Conservation (phyloP, 1,140 invertebrate species). For the Scaptomyza graminum region DNA sequence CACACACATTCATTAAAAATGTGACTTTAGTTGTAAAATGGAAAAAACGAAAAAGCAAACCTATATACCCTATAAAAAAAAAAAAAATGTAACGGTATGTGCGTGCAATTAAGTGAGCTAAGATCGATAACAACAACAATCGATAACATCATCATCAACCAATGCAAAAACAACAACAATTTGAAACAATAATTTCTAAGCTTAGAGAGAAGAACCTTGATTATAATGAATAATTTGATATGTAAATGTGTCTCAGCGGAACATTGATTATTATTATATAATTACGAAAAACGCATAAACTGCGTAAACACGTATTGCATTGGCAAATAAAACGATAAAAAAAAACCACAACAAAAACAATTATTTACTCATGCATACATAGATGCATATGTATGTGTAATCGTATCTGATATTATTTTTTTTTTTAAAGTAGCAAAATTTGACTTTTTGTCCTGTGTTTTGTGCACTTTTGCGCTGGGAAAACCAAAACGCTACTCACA, state of each 20-base stretch:
- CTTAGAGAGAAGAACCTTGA: conserved; percentile 17
- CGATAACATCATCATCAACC: conserved; percentile 4
- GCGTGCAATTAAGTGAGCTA: conserved; percentile 71
- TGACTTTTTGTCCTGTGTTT: conserved; percentile 26
- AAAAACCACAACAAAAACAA: not conserved
- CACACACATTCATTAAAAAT: conserved; percentile 9
- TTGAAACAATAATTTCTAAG: conserved; percentile 22
- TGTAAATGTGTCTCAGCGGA: not conserved
- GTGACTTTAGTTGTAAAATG: conserved; percentile 2
- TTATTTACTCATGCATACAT: not conserved
- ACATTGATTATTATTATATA: conserved; percentile 16
- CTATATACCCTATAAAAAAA: conserved; percentile 27
- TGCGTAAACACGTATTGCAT: conserved; percentile 9
- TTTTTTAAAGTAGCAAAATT: conserved; percentile 45
- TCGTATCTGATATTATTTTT: conserved; percentile 13
- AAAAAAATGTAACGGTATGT: too few species aligned
- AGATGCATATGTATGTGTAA: not conserved
- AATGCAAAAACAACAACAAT: conserved; percentile 15
- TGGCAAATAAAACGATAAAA: not conserved
- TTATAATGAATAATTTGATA: conserved; percentile 12
- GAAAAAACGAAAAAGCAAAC: conserved; percentile 29
- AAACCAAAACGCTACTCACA: not conserved
- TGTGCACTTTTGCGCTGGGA: conserved; percentile 11
- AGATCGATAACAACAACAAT: conserved; percentile 2
- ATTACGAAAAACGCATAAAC: conserved; percentile 9